Base-by-base conservation (phyloP, 1,140 invertebrate species). In the Dendroctonus valens region DNA sequence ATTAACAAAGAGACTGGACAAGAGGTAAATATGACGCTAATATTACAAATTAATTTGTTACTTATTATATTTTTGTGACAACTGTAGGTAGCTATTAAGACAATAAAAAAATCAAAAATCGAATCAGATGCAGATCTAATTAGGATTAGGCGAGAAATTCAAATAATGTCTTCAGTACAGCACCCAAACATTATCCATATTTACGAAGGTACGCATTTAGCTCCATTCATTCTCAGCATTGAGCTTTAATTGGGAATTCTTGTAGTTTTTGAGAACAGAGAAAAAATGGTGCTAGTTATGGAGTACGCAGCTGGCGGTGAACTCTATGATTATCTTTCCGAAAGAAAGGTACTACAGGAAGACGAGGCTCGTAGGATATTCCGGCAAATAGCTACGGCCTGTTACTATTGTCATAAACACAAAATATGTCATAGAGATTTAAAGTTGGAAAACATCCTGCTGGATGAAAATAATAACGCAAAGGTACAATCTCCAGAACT, bases 101-200 rank as follows among this genome's bases (percentile, higher is more conserved):
- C 96, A 8, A 99, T 99, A 62, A 98, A 97, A 80, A 99, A 99
- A 82, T 95, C 93, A 74, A 98, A 98, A 86, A 98, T 99, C 74
- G 94, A 97, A 80, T 96, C 93, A 42, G 96, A 98, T 75, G 94
- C 96, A 15, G 97, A 99, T 84, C 83, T 99, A 59, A 88, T 96
- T 58, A 86, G 96, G 75, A 98, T 99, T 78, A 83, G 95, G 70
- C 83, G 97, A 70, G 97, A 99, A 81, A 98, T 99, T 77, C 94
- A 98, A 80, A 99, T 99, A 74, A 98, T 99, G 96, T 96, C 94
- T 59, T 96, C 93, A 53, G 93, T 99, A 12, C 89, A 93, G 74
- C 97, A 99, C 87, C 96, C 96, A 6, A 96, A 99, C 78, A 99
- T 99, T 77, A 96, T 98, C 80, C 95, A 98, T 79, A 98, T 99